Conservation (phyloP, 2,113 vertebrate species). For the Tringa solitaria region DNA sequence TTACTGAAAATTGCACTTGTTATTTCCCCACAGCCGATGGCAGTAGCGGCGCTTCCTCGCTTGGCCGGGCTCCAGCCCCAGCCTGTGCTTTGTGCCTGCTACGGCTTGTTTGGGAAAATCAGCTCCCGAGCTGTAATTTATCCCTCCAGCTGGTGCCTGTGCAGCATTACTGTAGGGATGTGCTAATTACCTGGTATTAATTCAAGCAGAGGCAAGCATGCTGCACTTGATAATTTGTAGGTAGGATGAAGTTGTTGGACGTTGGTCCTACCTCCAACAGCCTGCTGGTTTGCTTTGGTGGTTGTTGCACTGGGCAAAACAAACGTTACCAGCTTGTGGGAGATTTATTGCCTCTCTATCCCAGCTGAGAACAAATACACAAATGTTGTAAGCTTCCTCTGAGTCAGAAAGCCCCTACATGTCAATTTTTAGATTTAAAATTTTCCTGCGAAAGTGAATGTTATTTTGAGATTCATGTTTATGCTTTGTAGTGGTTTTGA, state of each 20-base stretch:
- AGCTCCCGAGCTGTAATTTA: background rate
- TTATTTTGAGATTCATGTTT: background rate
- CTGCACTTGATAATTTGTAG: background rate
- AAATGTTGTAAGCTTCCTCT: background rate
- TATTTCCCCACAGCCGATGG: background rate
- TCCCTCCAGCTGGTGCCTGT: slow-evolving; percentile 45
- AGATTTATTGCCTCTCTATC: background rate
- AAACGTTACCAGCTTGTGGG: background rate
- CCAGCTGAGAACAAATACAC: background rate
- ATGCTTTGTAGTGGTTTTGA: background rate
- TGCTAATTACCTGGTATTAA: slow-evolving; percentile 31
- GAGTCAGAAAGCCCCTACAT: background rate
- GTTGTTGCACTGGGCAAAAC: background rate
- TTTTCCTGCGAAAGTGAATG: background rate
- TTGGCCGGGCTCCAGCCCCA: background rate
- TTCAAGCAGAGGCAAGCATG: background rate
- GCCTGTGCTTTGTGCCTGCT: background rate
- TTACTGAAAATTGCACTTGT: background rate
- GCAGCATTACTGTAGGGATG: background rate
- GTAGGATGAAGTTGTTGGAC: background rate
- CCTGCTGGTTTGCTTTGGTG: background rate
- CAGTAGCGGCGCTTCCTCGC: background rate
- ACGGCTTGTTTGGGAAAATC: slow-evolving; percentile 31
- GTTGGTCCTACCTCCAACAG: background rate
- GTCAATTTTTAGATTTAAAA: background rate